Conservation (phyloP, 2,113 vertebrate genomes). For the Serilophus lunatus region DNA sequence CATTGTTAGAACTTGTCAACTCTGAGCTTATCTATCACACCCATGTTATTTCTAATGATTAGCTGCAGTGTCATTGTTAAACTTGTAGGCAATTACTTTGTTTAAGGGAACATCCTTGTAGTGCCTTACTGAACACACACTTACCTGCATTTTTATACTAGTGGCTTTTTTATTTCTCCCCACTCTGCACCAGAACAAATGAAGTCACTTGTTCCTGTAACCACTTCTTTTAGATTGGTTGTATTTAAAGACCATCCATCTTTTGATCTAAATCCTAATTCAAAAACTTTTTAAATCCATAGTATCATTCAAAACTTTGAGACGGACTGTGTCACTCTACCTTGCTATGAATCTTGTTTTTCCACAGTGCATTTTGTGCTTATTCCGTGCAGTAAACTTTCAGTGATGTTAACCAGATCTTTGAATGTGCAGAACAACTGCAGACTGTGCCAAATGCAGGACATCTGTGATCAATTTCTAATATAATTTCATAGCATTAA, state of each 20-base stretch:
- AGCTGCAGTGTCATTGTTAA: constrained; percentile 54
- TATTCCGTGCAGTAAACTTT: not conserved
- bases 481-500: not conserved
- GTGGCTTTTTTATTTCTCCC: not conserved
- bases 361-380: not conserved
- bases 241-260: not conserved
- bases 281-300: not conserved
- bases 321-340: not conserved
- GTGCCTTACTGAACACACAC: constrained; percentile 29
- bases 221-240: not conserved
- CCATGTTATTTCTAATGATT: constrained; percentile 64
- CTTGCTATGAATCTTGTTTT: not conserved
- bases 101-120: constrained; percentile 14
- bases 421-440: not conserved
- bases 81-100: constrained; percentile 48
- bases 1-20: constrained; percentile 52
- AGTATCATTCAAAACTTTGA: not conserved
- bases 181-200: not conserved
- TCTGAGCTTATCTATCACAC: constrained; percentile 61
- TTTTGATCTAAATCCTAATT: not conserved
- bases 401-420: not conserved
- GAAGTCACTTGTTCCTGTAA: not conserved
- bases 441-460: not conserved
- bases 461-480: not conserved
- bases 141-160: not conserved